Percentiles rank a stretch among this genome's conserved stretches.
phyloP scores from a whole-genome alignment of 2,888 invertebrate genomes.

The Orgyia antiqua region DNA sequence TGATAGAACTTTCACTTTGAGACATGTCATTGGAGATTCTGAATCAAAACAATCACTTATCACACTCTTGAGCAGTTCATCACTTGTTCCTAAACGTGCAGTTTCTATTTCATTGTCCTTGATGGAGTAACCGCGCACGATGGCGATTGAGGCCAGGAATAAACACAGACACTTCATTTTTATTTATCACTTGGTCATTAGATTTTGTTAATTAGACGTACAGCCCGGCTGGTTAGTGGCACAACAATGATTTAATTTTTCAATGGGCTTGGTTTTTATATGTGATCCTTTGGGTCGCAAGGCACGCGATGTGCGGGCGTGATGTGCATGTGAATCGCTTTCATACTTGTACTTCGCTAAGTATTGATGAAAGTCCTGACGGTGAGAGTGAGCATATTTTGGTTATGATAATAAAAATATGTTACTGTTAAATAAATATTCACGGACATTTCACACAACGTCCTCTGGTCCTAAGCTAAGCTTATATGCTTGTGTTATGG shows the following conservation, averaged over 20 bases:
- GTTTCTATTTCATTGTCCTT: constrained; percentile 77
- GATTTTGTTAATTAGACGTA: constrained; percentile 68
- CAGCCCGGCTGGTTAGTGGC: constrained; percentile 67
- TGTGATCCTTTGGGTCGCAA: constrained; percentile 74
- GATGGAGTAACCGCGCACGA: constrained; percentile 68
- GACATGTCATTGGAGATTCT: constrained; percentile 82
- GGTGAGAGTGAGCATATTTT: constrained; percentile 63
- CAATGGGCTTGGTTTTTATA: constrained; percentile 84
- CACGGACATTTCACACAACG: no score
- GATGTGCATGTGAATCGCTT: constrained; percentile 51
- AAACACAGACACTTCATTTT: constrained; percentile 75
- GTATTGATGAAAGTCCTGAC: constrained; percentile 69
- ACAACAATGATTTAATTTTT: constrained; percentile 77
- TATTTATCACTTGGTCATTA: constrained; percentile 59
- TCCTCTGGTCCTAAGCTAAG: no score
- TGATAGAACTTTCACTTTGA: constrained; percentile 86
- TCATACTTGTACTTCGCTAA: constrained; percentile 69
- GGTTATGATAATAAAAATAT: constrained; percentile 24
- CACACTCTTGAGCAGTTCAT: constrained; percentile 83
- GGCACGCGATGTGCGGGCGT: constrained; percentile 59
- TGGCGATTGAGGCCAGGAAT: constrained; percentile 70
- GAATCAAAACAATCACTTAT: constrained; percentile 85
- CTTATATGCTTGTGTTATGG: no score
- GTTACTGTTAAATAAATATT: no score
- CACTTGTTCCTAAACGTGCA: constrained; percentile 79